These are phyloP conservation scores for Cydia pomonella DNA, from an alignment of 1,140 invertebrate species.

Conservation along the genomic window DNA sequence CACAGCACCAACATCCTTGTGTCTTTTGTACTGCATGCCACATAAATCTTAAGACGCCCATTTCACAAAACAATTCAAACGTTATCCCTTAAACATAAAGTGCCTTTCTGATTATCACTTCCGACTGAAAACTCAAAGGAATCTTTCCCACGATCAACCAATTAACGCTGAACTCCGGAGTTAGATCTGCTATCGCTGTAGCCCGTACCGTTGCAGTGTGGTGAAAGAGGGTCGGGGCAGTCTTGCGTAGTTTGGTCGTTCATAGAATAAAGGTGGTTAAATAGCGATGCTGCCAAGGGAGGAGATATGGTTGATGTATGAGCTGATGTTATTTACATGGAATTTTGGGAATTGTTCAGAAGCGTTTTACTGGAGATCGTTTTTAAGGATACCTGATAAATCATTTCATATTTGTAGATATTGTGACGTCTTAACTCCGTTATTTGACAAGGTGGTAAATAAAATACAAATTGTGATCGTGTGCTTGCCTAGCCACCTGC, in stretches of 20 bases:
- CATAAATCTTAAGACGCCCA: neutral
- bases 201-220: neutral
- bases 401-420: no score
- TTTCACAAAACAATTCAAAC: neutral
- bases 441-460: no score
- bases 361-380: neutral
- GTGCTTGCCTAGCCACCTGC: no score
- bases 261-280: conserved; percentile 14
- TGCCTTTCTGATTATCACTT: neutral
- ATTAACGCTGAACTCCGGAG: neutral
- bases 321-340: conserved; percentile 2
- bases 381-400: neutral
- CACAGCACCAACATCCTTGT: neutral
- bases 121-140: neutral
- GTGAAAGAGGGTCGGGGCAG: neutral
- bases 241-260: neutral
- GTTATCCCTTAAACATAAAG: neutral
- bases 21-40: conserved; percentile 3
- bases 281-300: conserved; percentile 1
- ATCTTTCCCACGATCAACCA: conserved; percentile 19
- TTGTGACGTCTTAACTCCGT: no score
- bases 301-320: conserved; percentile 11
- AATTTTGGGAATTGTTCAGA: neutral
- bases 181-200: neutral
- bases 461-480: no score